These are phyloP conservation scores for Sitta carolinensis DNA, from an alignment of 2,797 vertebrate species.

Conservation along the genomic window DNA sequence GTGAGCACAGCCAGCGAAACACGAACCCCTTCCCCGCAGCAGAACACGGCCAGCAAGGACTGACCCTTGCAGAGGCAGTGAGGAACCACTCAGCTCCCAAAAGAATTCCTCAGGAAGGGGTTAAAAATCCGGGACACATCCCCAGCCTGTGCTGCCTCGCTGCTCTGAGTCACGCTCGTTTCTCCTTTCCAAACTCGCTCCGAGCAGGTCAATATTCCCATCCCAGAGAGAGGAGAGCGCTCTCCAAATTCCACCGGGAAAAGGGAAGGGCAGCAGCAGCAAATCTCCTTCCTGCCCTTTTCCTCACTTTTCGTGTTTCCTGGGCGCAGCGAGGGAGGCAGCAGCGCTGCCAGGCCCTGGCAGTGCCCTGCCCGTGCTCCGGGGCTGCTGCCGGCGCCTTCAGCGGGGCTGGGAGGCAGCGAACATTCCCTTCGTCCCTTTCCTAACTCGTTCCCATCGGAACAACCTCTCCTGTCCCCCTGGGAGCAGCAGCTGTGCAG, in stretches of 20 bases:
- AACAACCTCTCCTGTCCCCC: no score
- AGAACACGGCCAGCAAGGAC: accelerated
- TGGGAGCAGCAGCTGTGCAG: no score
- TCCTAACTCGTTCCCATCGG: no score
- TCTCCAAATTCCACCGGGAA: not conserved
- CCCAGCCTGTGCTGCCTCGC: not conserved
- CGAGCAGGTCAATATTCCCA: not conserved
- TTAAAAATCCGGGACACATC: not conserved
- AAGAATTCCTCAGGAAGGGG: not conserved
- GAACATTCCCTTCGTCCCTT: no score
- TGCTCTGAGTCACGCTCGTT: not conserved
- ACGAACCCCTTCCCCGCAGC: not conserved
- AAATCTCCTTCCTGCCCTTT: not conserved
- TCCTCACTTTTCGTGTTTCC: no score
- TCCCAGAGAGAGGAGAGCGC: not conserved
- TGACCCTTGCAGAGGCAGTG: no score
- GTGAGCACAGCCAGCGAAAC: not conserved
- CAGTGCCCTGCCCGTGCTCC: no score
- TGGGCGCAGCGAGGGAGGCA: no score
- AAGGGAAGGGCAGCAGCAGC: accelerated
- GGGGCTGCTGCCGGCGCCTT: no score
- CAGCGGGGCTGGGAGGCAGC: no score
- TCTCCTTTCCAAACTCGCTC: not conserved
- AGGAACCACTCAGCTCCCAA: not conserved
- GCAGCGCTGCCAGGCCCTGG: no score